These are phyloP conservation scores for Hipparchia sbordonii DNA, from an alignment of 2,888 invertebrate species.

Conservation along the genomic window DNA sequence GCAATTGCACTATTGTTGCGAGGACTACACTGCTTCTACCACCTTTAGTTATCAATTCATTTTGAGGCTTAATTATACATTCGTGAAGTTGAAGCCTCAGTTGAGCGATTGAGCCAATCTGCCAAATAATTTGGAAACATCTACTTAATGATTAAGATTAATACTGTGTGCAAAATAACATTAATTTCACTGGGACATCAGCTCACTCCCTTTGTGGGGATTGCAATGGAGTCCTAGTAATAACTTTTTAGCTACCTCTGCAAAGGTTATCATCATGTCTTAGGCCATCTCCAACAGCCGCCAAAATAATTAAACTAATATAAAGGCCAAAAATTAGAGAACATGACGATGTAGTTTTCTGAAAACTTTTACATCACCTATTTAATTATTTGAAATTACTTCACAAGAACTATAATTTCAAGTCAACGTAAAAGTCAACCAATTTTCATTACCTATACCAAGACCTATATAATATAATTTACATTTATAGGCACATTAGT, in stretches of 20 bases:
- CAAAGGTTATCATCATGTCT: constrained; percentile 62
- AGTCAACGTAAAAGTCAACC: constrained; percentile 52
- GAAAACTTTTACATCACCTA: constrained; percentile 51
- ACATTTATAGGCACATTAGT: constrained; percentile 79
- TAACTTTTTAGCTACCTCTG: constrained; percentile 62
- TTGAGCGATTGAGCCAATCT: constrained; percentile 69
- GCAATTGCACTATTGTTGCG: constrained; percentile 82
- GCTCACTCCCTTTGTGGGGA: constrained; percentile 53
- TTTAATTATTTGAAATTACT: constrained; percentile 33
- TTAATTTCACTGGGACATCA: constrained; percentile 70
- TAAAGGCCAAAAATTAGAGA: constrained; percentile 45
- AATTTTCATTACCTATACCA: constrained; percentile 72
- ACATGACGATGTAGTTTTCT: constrained; percentile 51
- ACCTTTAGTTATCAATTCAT: constrained; percentile 65
- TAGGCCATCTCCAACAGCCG: constrained; percentile 64
- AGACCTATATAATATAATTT: constrained; percentile 75
- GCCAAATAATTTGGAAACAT: constrained; percentile 65
- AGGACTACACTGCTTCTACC: constrained; percentile 79
- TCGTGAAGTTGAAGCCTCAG: constrained; percentile 67
- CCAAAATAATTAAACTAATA: constrained; percentile 52
- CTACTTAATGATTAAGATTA: constrained; percentile 68
- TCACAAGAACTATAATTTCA: constrained; percentile 61
- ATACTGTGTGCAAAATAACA: constrained; percentile 77
- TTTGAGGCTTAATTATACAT: constrained; percentile 60
- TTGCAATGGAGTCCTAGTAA: constrained; percentile 63